Evolutionary conservation across 2,888 invertebrate genomes (phyloP).

Genomic region (Microctonus brassicae): DNA sequence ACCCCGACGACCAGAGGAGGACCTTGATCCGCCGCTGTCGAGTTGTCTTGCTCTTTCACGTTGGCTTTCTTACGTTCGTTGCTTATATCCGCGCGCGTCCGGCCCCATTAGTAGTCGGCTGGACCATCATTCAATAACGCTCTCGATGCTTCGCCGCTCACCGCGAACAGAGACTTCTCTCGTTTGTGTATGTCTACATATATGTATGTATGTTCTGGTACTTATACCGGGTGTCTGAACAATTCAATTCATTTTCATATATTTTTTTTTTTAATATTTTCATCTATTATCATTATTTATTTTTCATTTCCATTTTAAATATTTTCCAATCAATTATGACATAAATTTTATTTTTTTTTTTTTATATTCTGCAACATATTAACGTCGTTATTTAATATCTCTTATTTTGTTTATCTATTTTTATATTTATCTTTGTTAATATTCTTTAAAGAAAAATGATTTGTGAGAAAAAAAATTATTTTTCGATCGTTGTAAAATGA

Average conservation of each 20-base stretch:
- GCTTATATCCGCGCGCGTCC: constrained; percentile 64
- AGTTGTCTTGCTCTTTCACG: constrained; percentile 36
- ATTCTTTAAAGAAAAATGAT: too few species aligned
- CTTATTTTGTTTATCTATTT: too few species aligned
- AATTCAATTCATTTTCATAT: not conserved
- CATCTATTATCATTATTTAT: too few species aligned
- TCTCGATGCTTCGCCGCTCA: constrained; percentile 56
- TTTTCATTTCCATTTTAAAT: too few species aligned
- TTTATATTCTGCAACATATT: too few species aligned
- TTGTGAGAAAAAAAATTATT: too few species aligned
- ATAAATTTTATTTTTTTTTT: too few species aligned
- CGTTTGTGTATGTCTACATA: constrained; percentile 37
- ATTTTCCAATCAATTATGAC: too few species aligned
- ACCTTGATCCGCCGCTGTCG: constrained; percentile 60
- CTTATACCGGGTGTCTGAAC: constrained; percentile 47
- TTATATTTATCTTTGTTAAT: too few species aligned
- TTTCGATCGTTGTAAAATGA: too few species aligned
- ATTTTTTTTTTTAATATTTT: too few species aligned
- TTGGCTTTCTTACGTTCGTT: constrained; percentile 59
- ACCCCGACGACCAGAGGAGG: constrained; percentile 47
- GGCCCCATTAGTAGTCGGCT: constrained; percentile 68
- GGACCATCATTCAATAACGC: constrained; percentile 69
- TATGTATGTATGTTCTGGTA: constrained; percentile 32
- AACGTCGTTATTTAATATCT: too few species aligned
- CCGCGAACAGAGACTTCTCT: constrained; percentile 37